These are phyloP conservation scores for Ostrea denselamellosa DNA, from an alignment of 1,140 invertebrate species.

Conservation along the genomic window DNA sequence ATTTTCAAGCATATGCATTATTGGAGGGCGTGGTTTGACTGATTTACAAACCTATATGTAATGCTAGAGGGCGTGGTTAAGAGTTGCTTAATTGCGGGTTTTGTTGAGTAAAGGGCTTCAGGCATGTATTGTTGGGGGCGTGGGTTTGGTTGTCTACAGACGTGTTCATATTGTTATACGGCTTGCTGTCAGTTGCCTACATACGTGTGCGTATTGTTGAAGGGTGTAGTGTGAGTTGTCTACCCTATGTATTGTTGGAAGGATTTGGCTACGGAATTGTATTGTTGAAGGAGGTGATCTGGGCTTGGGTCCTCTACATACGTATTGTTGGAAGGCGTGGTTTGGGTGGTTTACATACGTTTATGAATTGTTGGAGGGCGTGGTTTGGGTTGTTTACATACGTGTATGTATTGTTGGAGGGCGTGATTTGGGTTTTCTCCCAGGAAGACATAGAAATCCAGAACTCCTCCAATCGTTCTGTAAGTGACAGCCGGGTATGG, in stretches of 20 bases:
- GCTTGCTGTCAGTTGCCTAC: slow-evolving; percentile 84
- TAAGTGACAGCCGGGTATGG: slow-evolving; percentile 56
- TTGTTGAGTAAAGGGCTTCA: too few species aligned
- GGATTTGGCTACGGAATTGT: too few species aligned
- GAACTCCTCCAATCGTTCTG: slow-evolving; percentile 74
- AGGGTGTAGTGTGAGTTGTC: too few species aligned
- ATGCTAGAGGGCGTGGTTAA: slow-evolving; percentile 83
- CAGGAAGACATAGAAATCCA: slow-evolving; percentile 77
- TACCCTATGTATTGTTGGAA: too few species aligned
- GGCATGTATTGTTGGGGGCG: too few species aligned
- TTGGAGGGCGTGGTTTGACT: slow-evolving; percentile 85
- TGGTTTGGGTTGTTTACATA: slow-evolving; percentile 84
- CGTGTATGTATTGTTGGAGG: slow-evolving; percentile 85
- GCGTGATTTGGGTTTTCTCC: slow-evolving; percentile 84
- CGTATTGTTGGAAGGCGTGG: slow-evolving; percentile 82
- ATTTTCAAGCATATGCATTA: too few species aligned
- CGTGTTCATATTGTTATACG: slow-evolving; percentile 85
- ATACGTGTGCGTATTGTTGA: too few species aligned
- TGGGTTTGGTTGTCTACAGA: slow-evolving; percentile 83
- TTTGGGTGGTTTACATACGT: slow-evolving; percentile 81
- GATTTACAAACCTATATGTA: neutral
- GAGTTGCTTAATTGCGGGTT: too few species aligned
- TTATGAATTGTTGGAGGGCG: slow-evolving; percentile 78
- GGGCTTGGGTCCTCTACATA: neutral
- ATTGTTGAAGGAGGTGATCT: too few species aligned